phyloP scores from a whole-genome alignment of 2,888 invertebrate genomes.

The Agrochola circellaris region DNA sequence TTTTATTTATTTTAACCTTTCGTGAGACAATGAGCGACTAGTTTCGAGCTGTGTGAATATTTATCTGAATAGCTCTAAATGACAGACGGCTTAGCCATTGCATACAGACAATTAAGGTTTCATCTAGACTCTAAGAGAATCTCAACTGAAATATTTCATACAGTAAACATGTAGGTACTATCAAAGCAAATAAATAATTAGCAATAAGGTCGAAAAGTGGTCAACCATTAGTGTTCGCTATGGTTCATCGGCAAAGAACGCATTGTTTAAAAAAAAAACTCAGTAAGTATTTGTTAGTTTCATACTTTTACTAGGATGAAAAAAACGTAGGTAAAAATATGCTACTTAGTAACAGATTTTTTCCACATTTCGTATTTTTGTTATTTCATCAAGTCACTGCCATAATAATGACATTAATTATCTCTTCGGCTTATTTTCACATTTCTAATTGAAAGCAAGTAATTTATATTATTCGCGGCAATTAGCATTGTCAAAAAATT shows the following conservation, averaged over 20 bases:
- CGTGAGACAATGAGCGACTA: conserved; percentile 64
- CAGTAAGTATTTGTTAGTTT: too few relatives aligned
- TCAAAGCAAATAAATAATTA: too few relatives aligned
- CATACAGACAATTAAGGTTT: conserved; percentile 19
- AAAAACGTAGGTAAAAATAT: too few relatives aligned
- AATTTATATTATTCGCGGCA: background rate
- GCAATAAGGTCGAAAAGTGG: too few relatives aligned
- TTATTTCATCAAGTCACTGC: background rate
- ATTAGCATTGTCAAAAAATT: background rate
- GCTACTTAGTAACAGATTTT: too few relatives aligned
- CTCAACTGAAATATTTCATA: background rate
- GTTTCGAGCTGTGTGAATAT: conserved; percentile 36
- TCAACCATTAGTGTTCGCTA: too few relatives aligned
- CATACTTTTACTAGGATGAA: too few relatives aligned
- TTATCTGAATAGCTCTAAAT: conserved; percentile 34
- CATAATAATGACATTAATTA: background rate
- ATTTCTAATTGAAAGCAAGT: background rate
- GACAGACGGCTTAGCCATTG: conserved; percentile 17
- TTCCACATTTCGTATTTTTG: too few relatives aligned
- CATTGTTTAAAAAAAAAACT: too few relatives aligned
- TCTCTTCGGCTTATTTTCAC: background rate
- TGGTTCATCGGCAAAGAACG: too few relatives aligned
- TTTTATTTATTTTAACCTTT: conserved; percentile 71
- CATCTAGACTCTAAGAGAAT: conserved; percentile 20
- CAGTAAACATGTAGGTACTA: background rate